Conservation (phyloP, 2,888 invertebrate genomes). For the Bugula neritina region DNA sequence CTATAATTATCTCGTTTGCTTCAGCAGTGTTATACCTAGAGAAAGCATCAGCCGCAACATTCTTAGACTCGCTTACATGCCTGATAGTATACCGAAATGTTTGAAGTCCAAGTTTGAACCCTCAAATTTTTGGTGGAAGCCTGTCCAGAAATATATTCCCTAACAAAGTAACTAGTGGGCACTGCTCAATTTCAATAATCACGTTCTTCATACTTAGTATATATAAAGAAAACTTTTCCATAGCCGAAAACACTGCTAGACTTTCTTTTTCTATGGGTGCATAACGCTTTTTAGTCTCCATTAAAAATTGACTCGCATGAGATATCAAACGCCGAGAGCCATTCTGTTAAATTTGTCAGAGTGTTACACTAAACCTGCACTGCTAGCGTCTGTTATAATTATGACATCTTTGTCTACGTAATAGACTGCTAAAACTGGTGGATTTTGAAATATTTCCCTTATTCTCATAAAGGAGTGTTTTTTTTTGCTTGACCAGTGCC, state of each 20-base stretch:
- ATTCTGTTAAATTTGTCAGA: conserved; percentile 27
- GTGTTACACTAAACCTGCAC: conserved; percentile 30
- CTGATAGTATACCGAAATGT: neutral
- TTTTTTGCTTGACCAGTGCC: conserved; percentile 30
- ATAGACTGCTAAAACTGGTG: conserved; percentile 28
- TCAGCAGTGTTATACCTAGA: neutral
- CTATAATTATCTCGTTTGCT: too few relatives aligned
- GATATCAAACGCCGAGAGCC: conserved; percentile 31
- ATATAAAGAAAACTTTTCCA: conserved; percentile 34
- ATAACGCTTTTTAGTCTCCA: conserved; percentile 33
- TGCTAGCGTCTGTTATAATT: conserved; percentile 17
- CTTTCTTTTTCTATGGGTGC: conserved; percentile 35
- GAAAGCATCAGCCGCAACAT: neutral
- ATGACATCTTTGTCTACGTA: conserved; percentile 27
- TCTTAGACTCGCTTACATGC: neutral
- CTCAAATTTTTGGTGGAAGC: conserved; percentile 30
- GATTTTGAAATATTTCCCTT: conserved; percentile 25
- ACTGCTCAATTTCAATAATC: conserved; percentile 35
- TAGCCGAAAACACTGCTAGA: conserved; percentile 33
- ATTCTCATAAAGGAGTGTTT: conserved; percentile 28
- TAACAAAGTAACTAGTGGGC: conserved; percentile 32
- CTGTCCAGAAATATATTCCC: conserved; percentile 30
- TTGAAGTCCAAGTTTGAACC: conserved; percentile 30
- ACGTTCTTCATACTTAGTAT: conserved; percentile 32
- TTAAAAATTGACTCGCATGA: conserved; percentile 35